Percentiles rank a stretch among this genome's conserved stretches.
Conservation (phyloP, 2,888 invertebrate species). For the Heteromurus nitidus region DNA sequence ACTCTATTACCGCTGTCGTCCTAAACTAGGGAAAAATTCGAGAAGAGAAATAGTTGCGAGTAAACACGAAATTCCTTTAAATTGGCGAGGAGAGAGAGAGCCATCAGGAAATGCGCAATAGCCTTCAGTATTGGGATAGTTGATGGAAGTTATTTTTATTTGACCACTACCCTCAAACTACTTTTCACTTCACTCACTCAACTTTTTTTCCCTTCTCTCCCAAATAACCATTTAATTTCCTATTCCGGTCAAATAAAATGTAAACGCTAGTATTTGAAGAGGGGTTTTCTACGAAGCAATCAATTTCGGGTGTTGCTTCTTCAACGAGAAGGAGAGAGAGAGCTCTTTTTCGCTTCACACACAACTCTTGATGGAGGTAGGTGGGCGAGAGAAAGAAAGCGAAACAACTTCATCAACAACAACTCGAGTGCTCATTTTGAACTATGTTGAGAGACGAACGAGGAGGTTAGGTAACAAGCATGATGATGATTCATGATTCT, state of each 20-base stretch:
- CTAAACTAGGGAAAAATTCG: too few species aligned
- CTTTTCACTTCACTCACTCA: not conserved
- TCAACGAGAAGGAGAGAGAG: not conserved
- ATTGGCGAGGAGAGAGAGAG: too few species aligned
- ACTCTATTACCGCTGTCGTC: too few species aligned
- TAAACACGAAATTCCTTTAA: not conserved
- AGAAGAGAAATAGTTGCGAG: not conserved
- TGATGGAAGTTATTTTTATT: constrained; percentile 1
- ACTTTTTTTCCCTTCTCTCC: not conserved
- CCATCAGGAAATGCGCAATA: not conserved
- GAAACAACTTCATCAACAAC: not conserved
- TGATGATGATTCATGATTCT: too few species aligned
- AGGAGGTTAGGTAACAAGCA: too few species aligned
- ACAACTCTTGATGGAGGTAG: too few species aligned
- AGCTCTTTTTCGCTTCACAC: too few species aligned
- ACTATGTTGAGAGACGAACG: too few species aligned
- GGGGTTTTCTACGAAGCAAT: not conserved
- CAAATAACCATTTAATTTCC: not conserved
- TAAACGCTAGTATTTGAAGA: not conserved
- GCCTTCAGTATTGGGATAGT: too few species aligned
- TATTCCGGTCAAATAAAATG: constrained; percentile 1
- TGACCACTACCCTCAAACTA: not conserved
- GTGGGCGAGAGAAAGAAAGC: not conserved
- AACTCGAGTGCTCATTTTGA: not conserved
- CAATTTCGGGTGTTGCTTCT: not conserved